Base-by-base conservation (phyloP, 2,888 invertebrate species). In the Camponotus fellah region DNA sequence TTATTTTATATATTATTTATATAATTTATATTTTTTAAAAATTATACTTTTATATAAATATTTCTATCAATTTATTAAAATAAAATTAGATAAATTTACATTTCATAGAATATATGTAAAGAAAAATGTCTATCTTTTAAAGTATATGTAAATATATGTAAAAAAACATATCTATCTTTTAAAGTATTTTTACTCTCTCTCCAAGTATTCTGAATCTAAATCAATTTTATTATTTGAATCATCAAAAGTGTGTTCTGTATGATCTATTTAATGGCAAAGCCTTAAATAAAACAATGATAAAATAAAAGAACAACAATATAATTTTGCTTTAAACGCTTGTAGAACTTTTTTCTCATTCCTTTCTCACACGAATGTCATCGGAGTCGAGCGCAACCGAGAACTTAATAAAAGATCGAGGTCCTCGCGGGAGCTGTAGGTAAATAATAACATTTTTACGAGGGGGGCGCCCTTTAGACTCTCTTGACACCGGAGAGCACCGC, bases 401-500 rank as follows among this genome's bases (percentile, higher is more conserved):
- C 83, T 83, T 69, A 83, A 83, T 83, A 83, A 83, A 83, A 81
- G 62, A 60, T 68, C 49, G 68, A 14, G 43, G 26, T 17, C 12
- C 69, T 32, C 37, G n/a, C 46, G 56, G 14, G 58, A 21, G 34
- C 26, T 26, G 86, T 86, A 82, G 76, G 83, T 87, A 88, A 89
- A 88, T 88, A 89, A 89, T 86, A 87, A 86, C 84, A 87, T 69
- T 88, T 88, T 88, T 88, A 89, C 86, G 88, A 85, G 80, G 66
- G 66, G 85, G 77, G 71, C 74, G 80, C 80, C 77, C 77, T 84
- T 86, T 85, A 85, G 82, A 85, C 84, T 89, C 89, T 87, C 89
- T 90, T 91, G 90, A 91, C 89, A 90, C 87, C 85, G 90, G 90
- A 91, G 86, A 86, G 87, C 86, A 83, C 88, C 90, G 87, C 87